A percentile compares a stretch with the other conserved stretches of the same genome.
phyloP scores from a whole-genome alignment of 1,140 invertebrate genomes.

The Calliphora vicina region DNA sequence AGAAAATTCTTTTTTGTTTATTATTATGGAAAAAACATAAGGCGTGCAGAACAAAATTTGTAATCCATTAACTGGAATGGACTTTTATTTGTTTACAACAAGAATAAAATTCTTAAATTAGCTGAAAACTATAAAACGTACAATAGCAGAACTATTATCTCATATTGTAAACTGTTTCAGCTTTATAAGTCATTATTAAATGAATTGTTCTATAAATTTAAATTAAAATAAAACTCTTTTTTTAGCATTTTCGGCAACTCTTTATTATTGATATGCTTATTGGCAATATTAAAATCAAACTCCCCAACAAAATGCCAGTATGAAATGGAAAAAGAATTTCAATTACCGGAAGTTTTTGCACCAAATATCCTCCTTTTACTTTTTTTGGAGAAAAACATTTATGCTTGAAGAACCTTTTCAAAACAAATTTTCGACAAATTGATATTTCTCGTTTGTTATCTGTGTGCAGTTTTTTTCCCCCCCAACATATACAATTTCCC shows the following conservation, averaged over 20 bases:
- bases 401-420: conserved; percentile 16
- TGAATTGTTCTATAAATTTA: too few relatives aligned
- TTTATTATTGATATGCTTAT: background rate
- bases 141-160: too few relatives aligned
- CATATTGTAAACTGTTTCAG: too few relatives aligned
- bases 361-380: background rate
- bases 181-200: too few relatives aligned
- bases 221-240: too few relatives aligned
- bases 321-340: background rate
- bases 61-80: conserved; percentile 51
- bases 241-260: too few relatives aligned
- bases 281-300: background rate
- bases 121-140: too few relatives aligned
- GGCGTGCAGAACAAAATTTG: conserved; percentile 50
- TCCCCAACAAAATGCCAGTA: background rate
- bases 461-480: too few relatives aligned
- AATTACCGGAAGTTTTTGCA: conserved; percentile 4
- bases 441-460: conserved; percentile 5
- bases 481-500: too few relatives aligned
- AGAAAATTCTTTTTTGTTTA: background rate
- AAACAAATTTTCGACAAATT: conserved; percentile 16
- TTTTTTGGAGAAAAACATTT: background rate
- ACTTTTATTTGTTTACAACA: too few relatives aligned
- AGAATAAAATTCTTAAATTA: too few relatives aligned
- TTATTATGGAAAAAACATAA: background rate